phyloP scores from a whole-genome alignment of 2,797 vertebrate genomes.

The Sebastes hopkinsi region DNA sequence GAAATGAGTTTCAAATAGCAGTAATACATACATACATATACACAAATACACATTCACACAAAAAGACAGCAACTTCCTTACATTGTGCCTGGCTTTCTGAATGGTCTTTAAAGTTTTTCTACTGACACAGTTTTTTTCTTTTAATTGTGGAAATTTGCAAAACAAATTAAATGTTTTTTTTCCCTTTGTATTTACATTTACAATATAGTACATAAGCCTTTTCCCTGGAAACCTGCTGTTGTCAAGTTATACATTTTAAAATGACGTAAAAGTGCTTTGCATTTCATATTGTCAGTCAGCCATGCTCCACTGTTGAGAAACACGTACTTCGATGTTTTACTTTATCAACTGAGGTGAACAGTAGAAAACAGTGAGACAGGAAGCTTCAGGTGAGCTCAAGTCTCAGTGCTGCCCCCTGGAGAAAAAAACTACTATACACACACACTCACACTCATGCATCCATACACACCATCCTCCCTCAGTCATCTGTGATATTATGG shows the following conservation, averaged over 20 bases:
- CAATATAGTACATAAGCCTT: not conserved
- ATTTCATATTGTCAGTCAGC: not conserved
- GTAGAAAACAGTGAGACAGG: not conserved
- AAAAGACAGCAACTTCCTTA: not conserved
- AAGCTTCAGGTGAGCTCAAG: not conserved
- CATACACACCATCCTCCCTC: not conserved
- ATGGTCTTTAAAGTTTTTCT: not conserved
- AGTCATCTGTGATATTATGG: slow-evolving; percentile 38
- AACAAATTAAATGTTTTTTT: not conserved
- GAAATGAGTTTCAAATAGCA: not conserved
- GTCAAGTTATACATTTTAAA: not conserved
- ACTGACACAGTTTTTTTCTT: not conserved
- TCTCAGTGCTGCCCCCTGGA: slow-evolving; percentile 51
- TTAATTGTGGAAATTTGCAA: not conserved
- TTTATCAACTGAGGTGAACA: not conserved
- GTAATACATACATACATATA: not conserved
- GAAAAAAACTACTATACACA: slow-evolving; percentile 9
- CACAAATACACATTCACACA: not conserved
- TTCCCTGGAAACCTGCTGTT: not conserved
- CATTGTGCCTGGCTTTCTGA: not conserved
- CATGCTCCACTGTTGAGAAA: not conserved
- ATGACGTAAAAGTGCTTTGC: not conserved
- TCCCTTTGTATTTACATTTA: not conserved
- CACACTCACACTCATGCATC: not conserved
- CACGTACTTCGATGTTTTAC: not conserved